phyloP scores from a whole-genome alignment of 2,113 vertebrate genomes.

The Agelaius tricolor region DNA sequence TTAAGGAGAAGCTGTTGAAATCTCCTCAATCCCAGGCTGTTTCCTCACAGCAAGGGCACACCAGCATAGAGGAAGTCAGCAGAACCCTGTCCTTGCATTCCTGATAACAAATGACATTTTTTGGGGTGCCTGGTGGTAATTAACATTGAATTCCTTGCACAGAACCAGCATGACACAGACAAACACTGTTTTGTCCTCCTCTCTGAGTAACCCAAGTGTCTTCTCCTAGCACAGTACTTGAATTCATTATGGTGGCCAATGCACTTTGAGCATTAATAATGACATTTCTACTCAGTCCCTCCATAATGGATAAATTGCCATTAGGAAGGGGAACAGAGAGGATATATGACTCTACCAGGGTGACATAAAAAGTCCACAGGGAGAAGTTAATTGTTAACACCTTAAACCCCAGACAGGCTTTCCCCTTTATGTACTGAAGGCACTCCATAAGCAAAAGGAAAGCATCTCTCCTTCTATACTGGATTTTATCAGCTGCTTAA shows the following conservation, averaged over 20 bases:
- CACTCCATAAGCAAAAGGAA: background rate
- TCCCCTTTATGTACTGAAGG: background rate
- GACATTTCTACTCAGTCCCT: background rate
- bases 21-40: background rate
- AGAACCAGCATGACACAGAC: background rate
- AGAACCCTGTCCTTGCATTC: background rate
- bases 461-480: background rate
- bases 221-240: background rate
- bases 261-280: background rate
- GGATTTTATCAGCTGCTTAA: background rate
- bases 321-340: background rate
- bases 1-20: background rate
- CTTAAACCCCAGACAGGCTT: background rate
- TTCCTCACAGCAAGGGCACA: background rate
- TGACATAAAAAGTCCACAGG: background rate
- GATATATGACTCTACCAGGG: background rate
- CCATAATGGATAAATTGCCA: background rate
- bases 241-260: background rate
- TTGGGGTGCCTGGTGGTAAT: background rate
- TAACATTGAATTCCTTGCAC: background rate
- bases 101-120: background rate
- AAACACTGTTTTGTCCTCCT: background rate
- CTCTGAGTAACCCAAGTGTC: background rate
- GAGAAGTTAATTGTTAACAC: background rate
- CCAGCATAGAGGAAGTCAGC: background rate